Evolutionary conservation across 2,113 vertebrate genomes (phyloP), one percentile per base, ranked within the genome.

Genomic region (Thermophis baileyi): DNA sequence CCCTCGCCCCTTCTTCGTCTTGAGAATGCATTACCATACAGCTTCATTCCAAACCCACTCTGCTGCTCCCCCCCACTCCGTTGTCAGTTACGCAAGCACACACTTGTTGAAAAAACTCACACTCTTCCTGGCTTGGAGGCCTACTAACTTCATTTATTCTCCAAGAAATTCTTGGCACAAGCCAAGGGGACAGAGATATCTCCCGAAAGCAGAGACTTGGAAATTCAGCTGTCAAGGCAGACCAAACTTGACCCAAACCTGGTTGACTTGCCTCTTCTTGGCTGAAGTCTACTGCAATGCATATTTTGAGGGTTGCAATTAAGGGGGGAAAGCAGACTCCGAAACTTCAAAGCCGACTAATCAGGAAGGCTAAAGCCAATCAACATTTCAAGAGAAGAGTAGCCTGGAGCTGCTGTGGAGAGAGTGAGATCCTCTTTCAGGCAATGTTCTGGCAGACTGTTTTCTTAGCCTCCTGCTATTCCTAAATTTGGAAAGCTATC

Each of bases 101-200:
- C 89, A 54, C 46, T 47, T 55, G 94, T 94, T 95, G 86, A 90
- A 35, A 92, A 91, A 54, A 74, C 94, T 95, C 96, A 96, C 93
- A 94, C 96, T 94, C 91, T 87, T 96, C 95, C 95, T 95, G 94
- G 87, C 96, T 95, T 92, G 95, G 89, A 95, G 93, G 95, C 92
- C 93, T 92, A 93, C 94, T 96, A 94, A 92, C 94, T 95, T 96
- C 95, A 96, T 97, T 97, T 96, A 95, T 92, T 94, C 85, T 95
- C 94, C 92, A 94, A 95, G 94, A 92, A 1, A 74, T 90, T 96
- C 93, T 93, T 94, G 60, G 85, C 92, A 30, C 0, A 24, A 89
- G 9, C 2, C 85, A 86, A 40, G 16, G 49, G 91, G 85, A 40
- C 11, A 51, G 0, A 88, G 51, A 92, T 90, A 94, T 81, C 94